Conservation (phyloP, 2,888 invertebrate species). For the Coelinius sp. region DNA sequence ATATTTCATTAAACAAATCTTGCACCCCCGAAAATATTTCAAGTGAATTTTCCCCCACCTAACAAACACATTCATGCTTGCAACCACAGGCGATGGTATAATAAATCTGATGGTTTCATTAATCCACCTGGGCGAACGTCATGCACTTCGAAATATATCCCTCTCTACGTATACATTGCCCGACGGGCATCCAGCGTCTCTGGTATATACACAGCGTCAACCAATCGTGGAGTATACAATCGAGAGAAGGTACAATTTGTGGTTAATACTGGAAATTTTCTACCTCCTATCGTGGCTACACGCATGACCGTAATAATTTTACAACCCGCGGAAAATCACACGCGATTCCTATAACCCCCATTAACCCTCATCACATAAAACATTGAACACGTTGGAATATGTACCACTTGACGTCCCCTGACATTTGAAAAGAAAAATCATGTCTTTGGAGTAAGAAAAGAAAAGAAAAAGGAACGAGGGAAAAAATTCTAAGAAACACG, state of each 20-base stretch:
- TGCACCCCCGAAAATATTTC: not conserved
- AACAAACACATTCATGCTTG: not conserved
- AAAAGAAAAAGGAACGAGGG: not conserved
- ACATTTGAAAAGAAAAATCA: conserved; percentile 7
- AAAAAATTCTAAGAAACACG: conserved; percentile 27
- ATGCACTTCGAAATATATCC: conserved; percentile 12
- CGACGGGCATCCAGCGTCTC: conserved; percentile 1
- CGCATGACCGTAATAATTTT: conserved; percentile 23
- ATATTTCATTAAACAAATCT: not conserved
- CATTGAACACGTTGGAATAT: not conserved
- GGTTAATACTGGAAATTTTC: conserved; percentile 18
- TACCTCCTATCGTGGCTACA: conserved; percentile 1
- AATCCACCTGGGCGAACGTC: conserved; percentile 36
- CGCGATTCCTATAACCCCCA: conserved; percentile 1
- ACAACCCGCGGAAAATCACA: not conserved
- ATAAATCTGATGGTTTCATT: conserved; percentile 51
- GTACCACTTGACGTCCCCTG: not conserved
- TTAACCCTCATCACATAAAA: conserved; percentile 1
- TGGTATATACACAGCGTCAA: conserved; percentile 17
- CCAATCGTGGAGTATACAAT: conserved; percentile 15
- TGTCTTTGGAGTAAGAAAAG: not conserved
- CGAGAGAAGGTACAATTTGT: conserved; percentile 7
- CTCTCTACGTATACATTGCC: not conserved
- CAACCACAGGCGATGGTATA: conserved; percentile 37
- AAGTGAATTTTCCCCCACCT: not conserved